Evolutionary conservation across 2,113 vertebrate species (phyloP).

Genomic region (Phalacrocorax carbo): DNA sequence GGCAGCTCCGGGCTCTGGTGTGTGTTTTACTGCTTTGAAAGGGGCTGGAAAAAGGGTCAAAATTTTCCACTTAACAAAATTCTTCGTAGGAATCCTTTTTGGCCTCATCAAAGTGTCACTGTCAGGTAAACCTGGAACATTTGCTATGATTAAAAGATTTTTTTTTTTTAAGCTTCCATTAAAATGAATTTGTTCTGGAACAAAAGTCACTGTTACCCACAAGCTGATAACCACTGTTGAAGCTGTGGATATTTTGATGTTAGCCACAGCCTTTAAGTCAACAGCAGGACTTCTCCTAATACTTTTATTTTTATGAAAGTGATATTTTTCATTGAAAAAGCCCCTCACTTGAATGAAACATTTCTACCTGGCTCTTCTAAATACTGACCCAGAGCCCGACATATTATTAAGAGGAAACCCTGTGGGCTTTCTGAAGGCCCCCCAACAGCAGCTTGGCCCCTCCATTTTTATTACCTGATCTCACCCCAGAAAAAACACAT

Average conservation of each 20-base stretch:
- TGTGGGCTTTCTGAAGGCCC: neutral
- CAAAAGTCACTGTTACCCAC: neutral
- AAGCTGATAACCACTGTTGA: neutral
- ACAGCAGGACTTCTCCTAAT: neutral
- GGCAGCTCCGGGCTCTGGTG: accelerated
- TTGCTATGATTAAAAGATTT: neutral
- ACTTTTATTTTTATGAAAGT: neutral
- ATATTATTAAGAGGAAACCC: neutral
- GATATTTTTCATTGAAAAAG: neutral
- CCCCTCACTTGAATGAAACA: neutral
- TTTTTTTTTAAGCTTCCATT: neutral
- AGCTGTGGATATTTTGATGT: neutral
- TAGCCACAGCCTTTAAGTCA: neutral
- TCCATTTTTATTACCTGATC: neutral
- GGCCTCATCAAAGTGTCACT: neutral
- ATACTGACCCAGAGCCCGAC: neutral
- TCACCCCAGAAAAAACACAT: neutral
- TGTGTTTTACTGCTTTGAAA: neutral
- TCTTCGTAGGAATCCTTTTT: neutral
- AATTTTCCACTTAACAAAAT: neutral
- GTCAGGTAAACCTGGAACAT: neutral
- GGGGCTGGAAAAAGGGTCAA: neutral
- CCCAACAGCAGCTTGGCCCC: neutral
- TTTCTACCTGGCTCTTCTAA: neutral
- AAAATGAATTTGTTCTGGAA: neutral